These are phyloP conservation scores for Cyclargus thomasi DNA, from an alignment of 1,140 invertebrate genomes.

Conservation along the genomic window DNA sequence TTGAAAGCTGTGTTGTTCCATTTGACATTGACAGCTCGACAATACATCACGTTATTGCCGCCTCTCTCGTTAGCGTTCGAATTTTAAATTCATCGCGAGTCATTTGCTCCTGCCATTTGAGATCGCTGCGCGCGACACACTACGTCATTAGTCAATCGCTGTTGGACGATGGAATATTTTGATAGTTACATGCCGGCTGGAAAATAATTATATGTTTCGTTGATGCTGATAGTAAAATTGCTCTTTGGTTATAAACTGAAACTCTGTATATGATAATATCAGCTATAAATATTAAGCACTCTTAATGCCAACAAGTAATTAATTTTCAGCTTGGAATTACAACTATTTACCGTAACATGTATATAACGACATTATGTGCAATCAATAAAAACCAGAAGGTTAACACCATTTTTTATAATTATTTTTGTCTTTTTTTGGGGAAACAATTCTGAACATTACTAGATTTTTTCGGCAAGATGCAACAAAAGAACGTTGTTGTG, in stretches of 20 bases:
- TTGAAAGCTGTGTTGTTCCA: slow-evolving; percentile 15
- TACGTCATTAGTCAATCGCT: slow-evolving; percentile 66
- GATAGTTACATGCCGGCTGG: slow-evolving; percentile 33
- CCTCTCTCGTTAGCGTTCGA: slow-evolving; percentile 68
- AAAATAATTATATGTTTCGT: background rate
- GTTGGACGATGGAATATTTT: slow-evolving; percentile 29
- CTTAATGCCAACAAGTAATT: background rate
- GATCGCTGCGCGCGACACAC: slow-evolving; percentile 68
- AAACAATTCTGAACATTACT: no score
- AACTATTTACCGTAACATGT: no score
- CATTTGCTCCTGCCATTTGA: slow-evolving; percentile 59
- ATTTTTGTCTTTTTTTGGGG: no score
- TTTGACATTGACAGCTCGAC: slow-evolving; percentile 33
- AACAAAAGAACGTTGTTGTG: no score
- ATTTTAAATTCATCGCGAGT: slow-evolving; percentile 73
- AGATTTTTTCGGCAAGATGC: no score
- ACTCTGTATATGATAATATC: no score
- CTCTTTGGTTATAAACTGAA: slow-evolving; percentile 11
- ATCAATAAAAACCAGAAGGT: no score
- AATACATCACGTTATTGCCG: slow-evolving; percentile 52
- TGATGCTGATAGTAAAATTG: background rate
- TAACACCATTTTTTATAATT: no score
- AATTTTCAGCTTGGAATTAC: background rate
- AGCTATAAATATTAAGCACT: no score
- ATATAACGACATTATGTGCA: no score